A percentile compares a stretch with the other conserved stretches of the same genome.
phyloP scores from a whole-genome alignment of 2,888 invertebrate species.

The Heliconius aoede region DNA sequence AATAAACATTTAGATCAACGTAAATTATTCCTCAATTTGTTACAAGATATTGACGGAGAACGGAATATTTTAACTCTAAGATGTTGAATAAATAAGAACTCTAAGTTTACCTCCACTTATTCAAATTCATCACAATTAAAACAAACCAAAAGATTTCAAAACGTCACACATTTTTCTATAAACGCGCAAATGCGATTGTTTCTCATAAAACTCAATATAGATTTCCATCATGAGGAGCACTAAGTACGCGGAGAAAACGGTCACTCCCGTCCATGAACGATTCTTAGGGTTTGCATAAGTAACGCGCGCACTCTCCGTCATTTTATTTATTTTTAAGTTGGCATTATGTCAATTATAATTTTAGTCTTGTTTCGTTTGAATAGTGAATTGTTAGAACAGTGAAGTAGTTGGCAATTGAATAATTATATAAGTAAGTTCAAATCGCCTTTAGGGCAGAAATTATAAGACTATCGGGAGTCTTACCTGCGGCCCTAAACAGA shows the following conservation, averaged over 20 bases:
- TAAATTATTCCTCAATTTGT: not conserved
- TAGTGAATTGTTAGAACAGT: not conserved
- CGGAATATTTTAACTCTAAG: not conserved
- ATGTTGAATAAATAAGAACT: too few species aligned
- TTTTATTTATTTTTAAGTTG: constrained; percentile 40
- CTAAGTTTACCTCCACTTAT: not conserved
- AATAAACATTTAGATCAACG: too few species aligned
- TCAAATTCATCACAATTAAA: not conserved
- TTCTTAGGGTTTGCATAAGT: constrained; percentile 63
- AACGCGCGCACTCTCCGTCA: constrained; percentile 63
- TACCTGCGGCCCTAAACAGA: too few species aligned
- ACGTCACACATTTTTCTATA: constrained; percentile 59
- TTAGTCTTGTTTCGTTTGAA: not conserved
- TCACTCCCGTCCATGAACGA: constrained; percentile 71
- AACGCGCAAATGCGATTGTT: constrained; percentile 64
- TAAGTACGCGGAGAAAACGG: constrained; percentile 70
- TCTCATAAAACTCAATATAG: constrained; percentile 72
- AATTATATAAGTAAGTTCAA: not conserved
- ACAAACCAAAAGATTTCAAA: constrained; percentile 35
- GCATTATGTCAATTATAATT: constrained; percentile 29
- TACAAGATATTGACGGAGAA: not conserved
- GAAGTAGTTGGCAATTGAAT: not conserved
- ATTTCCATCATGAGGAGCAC: constrained; percentile 70
- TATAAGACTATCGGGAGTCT: too few species aligned
- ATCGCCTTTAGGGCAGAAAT: not conserved